These are phyloP conservation scores for Mastacembelus armatus DNA, from an alignment of 2,797 vertebrate species.

Conservation along the genomic window DNA sequence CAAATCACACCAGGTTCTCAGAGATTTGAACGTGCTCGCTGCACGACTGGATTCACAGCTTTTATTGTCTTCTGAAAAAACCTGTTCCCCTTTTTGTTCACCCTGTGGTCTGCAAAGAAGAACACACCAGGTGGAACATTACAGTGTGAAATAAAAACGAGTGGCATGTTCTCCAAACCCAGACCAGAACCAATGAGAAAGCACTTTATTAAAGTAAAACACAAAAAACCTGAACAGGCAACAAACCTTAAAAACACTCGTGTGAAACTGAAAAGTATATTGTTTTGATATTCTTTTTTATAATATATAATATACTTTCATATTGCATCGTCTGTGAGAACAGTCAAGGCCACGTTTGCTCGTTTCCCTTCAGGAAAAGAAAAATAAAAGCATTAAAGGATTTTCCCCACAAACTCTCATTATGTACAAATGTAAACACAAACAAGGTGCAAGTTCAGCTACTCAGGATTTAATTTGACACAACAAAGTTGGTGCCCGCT, in stretches of 20 bases:
- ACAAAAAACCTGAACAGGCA: constrained; percentile 6
- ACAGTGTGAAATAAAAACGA: background rate
- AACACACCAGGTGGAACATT: no score
- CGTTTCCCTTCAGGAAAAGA: constrained; percentile 1
- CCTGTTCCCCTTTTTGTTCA: no score
- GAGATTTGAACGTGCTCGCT: no score
- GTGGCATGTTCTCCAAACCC: background rate
- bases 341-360: constrained; percentile 38
- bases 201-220: constrained; percentile 71
- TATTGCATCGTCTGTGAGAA: constrained; percentile 54
- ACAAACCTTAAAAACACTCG: constrained; percentile 25
- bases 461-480: background rate
- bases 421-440: constrained; percentile 67
- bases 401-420: constrained; percentile 28
- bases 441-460: constrained; percentile 46
- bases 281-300: background rate
- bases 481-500: background rate
- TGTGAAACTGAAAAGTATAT: constrained; percentile 21
- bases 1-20: no score
- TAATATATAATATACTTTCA: background rate
- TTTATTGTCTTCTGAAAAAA: no score
- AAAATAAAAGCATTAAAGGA: background rate
- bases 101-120: no score
- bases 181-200: constrained; percentile 45
- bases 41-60: no score